A percentile compares a stretch with the other conserved stretches of the same genome.
These are phyloP conservation scores for Steatornis caripensis DNA, from an alignment of 2,113 vertebrate species.

Conservation along the genomic window DNA sequence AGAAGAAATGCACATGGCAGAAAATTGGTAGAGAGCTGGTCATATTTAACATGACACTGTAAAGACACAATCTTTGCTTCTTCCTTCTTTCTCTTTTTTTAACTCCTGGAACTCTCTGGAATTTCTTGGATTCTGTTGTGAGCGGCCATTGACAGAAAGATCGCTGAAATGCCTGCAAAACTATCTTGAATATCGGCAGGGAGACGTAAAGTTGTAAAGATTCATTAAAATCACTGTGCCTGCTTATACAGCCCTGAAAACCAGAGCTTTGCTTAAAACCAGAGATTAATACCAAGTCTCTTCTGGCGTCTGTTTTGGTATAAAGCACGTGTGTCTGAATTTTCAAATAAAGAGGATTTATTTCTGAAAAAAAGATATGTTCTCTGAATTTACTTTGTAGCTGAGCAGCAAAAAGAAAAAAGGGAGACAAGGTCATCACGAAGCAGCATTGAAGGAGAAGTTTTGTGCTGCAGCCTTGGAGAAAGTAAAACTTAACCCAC, in stretches of 20 bases:
- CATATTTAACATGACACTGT: not conserved
- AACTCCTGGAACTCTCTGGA: not conserved
- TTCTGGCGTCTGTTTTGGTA: not conserved
- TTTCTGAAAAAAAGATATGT: not conserved
- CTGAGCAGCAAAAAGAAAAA: not conserved
- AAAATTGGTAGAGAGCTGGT: not conserved
- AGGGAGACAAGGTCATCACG: not conserved
- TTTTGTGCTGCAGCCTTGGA: fast-evolving
- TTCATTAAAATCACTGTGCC: not conserved
- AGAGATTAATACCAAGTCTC: not conserved
- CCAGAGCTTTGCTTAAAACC: not conserved
- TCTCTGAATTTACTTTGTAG: constrained; percentile 3
- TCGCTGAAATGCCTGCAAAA: not conserved
- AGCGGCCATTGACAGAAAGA: not conserved
- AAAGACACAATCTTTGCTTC: not conserved
- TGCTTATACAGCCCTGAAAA: not conserved
- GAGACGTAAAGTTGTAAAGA: not conserved
- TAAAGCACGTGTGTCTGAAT: not conserved
- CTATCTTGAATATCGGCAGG: not conserved
- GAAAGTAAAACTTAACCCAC: not conserved
- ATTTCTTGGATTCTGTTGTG: not conserved
- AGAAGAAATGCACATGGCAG: not conserved
- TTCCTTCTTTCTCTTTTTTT: not conserved
- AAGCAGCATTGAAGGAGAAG: not conserved
- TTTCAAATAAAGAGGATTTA: constrained; percentile 53